phyloP scores from a whole-genome alignment of 2,888 invertebrate species.

The Melolontha melolontha region DNA sequence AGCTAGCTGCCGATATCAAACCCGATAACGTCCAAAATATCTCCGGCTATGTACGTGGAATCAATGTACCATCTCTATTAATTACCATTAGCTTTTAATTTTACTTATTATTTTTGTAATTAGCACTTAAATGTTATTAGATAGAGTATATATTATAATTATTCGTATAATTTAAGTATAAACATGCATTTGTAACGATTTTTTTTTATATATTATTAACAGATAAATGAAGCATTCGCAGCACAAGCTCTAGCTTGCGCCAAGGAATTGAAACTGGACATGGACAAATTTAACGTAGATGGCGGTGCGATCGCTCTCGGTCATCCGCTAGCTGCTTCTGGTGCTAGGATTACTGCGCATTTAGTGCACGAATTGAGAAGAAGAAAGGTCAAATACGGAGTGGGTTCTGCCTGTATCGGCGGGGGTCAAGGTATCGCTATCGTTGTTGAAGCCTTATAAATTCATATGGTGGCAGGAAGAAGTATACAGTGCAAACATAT shows the following conservation, averaged over 20 bases:
- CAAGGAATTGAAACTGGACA: slow-evolving; percentile 88
- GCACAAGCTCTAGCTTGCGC: slow-evolving; percentile 94
- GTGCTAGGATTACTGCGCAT: slow-evolving; percentile 91
- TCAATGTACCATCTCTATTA: too few relatives aligned
- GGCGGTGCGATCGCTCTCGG: slow-evolving; percentile 97
- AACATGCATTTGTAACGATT: too few relatives aligned
- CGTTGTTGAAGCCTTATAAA: slow-evolving; percentile 82
- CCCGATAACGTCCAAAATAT: too few relatives aligned
- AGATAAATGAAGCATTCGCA: slow-evolving; percentile 99
- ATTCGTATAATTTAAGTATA: too few relatives aligned
- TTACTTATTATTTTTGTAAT: too few relatives aligned
- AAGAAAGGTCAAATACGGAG: slow-evolving; percentile 84
- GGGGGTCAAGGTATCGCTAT: slow-evolving; percentile 98
- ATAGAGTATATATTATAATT: too few relatives aligned
- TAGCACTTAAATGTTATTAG: too few relatives aligned
- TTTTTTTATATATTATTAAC: slow-evolving; percentile 45
- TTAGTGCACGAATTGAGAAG: slow-evolving; percentile 92
- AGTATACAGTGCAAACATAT: neutral
- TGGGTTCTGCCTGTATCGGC: slow-evolving; percentile 98
- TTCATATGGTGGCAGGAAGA: slow-evolving; percentile 7
- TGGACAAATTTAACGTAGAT: slow-evolving; percentile 90
- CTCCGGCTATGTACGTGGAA: too few relatives aligned
- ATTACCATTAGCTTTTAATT: too few relatives aligned
- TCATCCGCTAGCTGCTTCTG: slow-evolving; percentile 97
- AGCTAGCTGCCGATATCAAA: too few relatives aligned